Conservation (phyloP, 2,113 vertebrate genomes). For the Marmota flaviventris region DNA sequence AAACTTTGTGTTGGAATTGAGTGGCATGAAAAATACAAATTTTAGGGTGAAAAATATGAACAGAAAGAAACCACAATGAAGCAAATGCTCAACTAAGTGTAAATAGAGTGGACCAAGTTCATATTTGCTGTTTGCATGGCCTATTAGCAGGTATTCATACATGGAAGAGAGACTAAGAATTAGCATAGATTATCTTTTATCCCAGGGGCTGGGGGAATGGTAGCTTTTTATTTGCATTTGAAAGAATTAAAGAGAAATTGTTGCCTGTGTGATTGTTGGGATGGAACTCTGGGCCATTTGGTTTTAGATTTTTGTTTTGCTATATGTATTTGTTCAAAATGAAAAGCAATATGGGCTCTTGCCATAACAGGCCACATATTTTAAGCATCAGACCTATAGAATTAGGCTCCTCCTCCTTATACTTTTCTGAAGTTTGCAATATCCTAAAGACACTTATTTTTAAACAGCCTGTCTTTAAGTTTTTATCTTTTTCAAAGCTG, state of each 20-base stretch:
- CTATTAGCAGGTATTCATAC: background rate
- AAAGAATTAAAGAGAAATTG: slow-evolving; percentile 24
- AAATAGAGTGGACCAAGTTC: background rate
- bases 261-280: background rate
- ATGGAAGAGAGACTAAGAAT: background rate
- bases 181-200: background rate
- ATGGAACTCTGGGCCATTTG: background rate
- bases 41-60: background rate
- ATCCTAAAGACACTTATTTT: background rate
- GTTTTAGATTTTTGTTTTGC: background rate
- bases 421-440: slow-evolving; percentile 8
- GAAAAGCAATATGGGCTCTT: background rate
- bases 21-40: background rate
- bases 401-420: background rate
- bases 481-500: background rate
- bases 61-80: background rate
- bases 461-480: background rate
- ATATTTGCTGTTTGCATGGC: background rate
- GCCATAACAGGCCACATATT: background rate
- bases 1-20: background rate
- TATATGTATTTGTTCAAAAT: background rate
- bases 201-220: background rate
- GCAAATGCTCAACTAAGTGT: background rate
- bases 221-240: slow-evolving; percentile 18
- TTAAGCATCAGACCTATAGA: background rate